Evolutionary conservation across 2,113 vertebrate genomes (phyloP).

Genomic region (Leiothrix lutea): DNA sequence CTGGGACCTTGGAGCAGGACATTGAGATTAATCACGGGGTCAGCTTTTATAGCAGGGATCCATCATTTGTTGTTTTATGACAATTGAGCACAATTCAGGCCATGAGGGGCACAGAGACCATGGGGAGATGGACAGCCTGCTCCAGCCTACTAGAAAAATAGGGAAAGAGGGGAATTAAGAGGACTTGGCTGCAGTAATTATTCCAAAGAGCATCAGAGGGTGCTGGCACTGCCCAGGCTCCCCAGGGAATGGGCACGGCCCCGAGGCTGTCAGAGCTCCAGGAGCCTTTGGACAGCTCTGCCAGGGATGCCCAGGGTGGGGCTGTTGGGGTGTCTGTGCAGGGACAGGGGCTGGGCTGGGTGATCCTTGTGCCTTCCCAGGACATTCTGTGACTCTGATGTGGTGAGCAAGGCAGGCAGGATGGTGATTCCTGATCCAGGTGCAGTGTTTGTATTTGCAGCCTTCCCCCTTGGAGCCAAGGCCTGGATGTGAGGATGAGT

Average conservation of each 20-base stretch:
- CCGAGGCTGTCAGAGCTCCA: neutral
- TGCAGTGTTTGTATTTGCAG: neutral
- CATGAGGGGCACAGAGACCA: neutral
- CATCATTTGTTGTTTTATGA: neutral
- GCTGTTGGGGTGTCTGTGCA: neutral
- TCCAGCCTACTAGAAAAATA: neutral
- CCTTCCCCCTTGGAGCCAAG: neutral
- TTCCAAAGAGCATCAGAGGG: neutral
- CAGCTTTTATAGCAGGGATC: neutral
- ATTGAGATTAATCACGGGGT: neutral
- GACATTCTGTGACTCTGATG: fast-evolving
- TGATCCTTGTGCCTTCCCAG: neutral
- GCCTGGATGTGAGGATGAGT: fast-evolving
- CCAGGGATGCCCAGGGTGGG: neutral
- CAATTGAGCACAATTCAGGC: neutral
- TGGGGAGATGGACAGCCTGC: neutral
- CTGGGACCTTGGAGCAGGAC: neutral
- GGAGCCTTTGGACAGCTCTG: no score
- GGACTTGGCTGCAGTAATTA: neutral
- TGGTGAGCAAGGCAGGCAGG: neutral
- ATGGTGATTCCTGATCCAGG: neutral
- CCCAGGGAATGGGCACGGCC: neutral
- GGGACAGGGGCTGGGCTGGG: fast-evolving
- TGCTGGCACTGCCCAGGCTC: neutral
- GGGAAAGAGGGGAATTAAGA: neutral